phyloP scores from a whole-genome alignment of 2,888 invertebrate genomes.

The Entomobrya proxima region DNA sequence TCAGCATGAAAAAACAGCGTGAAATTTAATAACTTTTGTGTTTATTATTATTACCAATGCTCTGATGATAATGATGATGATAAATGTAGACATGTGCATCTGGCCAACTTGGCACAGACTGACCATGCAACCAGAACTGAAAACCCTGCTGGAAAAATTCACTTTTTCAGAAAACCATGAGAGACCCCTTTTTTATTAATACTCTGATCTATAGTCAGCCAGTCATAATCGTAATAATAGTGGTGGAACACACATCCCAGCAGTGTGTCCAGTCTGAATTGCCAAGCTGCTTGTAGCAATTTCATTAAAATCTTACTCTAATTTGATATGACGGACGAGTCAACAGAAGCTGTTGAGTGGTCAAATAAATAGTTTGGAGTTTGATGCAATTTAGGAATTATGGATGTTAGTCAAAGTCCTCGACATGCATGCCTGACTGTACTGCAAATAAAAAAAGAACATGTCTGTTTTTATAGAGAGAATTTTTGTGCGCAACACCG shows the following conservation, averaged over 20 bases:
- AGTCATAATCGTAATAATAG: constrained; percentile 18
- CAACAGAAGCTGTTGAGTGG: constrained; percentile 48
- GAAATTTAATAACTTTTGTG: constrained; percentile 51
- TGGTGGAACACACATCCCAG: neutral
- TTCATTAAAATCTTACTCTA: neutral
- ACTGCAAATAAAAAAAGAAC: neutral
- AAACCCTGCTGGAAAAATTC: constrained; percentile 26
- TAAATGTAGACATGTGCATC: neutral
- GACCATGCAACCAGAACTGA: constrained; percentile 5
- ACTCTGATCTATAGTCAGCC: neutral
- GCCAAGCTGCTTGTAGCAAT: neutral
- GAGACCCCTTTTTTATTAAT: neutral
- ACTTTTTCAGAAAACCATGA: neutral
- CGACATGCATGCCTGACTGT: constrained; percentile 34
- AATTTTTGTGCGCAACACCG: constrained; percentile 13
- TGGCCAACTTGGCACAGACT: neutral
- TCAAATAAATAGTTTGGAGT: constrained; percentile 47
- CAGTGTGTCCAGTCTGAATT: constrained; percentile 2
- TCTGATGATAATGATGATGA: neutral
- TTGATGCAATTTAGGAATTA: constrained; percentile 10
- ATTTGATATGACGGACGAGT: constrained; percentile 40
- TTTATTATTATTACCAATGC: constrained; percentile 31
- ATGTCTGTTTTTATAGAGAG: constrained; percentile 1
- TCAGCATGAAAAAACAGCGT: constrained; percentile 46
- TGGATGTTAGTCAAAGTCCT: too few relatives aligned